Evolutionary conservation across 2,113 vertebrate genomes (phyloP).

Genomic region (Petroica traversi): DNA sequence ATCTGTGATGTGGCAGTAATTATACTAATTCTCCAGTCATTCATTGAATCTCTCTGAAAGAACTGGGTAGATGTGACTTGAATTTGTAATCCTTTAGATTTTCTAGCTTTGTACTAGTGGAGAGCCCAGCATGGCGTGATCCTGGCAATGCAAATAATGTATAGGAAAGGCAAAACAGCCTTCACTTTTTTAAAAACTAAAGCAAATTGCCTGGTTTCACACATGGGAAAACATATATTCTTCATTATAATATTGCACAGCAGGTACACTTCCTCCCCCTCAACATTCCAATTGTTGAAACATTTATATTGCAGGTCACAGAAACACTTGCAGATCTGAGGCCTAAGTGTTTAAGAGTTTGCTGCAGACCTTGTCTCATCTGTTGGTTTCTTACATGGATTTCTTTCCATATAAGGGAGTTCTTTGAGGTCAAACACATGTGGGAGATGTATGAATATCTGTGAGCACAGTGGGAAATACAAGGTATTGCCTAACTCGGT

Average conservation of each 20-base stretch:
- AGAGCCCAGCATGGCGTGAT: background rate
- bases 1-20: conserved; percentile 3
- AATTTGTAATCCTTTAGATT: background rate
- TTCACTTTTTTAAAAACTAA: background rate
- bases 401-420: background rate
- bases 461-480: background rate
- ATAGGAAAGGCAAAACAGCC: background rate
- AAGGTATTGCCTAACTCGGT: background rate
- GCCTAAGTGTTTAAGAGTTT: background rate
- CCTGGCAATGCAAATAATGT: background rate
- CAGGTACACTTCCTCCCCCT: background rate
- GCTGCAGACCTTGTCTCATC: background rate
- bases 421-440: background rate
- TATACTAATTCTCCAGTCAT: conserved; percentile 23
- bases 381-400: background rate
- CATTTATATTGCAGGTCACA: background rate
- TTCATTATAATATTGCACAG: background rate
- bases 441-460: background rate
- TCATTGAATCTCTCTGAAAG: background rate
- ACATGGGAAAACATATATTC: background rate
- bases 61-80: background rate
- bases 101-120: background rate
- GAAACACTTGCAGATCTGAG: background rate
- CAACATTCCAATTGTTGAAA: background rate
- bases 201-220: background rate